Base-by-base conservation (phyloP, 2,888 invertebrate species). In the Odiellus spinosus region DNA sequence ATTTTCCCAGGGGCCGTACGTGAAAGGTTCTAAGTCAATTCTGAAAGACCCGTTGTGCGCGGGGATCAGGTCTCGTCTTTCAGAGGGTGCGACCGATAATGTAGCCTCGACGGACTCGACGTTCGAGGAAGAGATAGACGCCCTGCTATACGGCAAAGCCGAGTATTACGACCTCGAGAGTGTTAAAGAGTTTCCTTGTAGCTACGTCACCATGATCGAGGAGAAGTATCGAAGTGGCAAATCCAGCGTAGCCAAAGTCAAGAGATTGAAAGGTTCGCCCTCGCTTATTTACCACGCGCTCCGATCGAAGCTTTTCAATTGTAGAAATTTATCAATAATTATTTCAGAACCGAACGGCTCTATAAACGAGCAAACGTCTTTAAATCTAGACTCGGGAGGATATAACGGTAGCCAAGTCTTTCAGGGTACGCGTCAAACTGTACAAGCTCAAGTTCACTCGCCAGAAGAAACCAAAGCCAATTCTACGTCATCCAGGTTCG, bases 121-220 rank as follows among this genome's bases (percentile, higher is more conserved):
- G 6, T 48, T 59, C 12, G 60, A 61, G 45, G 58, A 58, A 40
- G 61, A 61, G 38, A 60, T 61, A 32, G 61, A 60, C 47, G 53
- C 55, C 1, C 53, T 61, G 18, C 50, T 62, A n/a, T 60, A 60
- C 45, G 61, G 60, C 8, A 47, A 53, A n/a, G 55, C 56, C 2
- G 54, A 56, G 35, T 53, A 49, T 26, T 51, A 51, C 17, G 52
- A 54, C 21, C 41, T 54, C 14, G 53, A 53, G 18, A 54, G 49
- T 26, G 53, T 52, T 15, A 49, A 54, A 33, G 53, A 55, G 12
- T 53, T 54, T 40, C 56, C 56, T 1, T 56, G 55, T 45, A 56
- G 55, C 41, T 58, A 58, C 47, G 58, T 57, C 3, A 56, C 55
- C 2, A 55, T 54, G 54, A 52, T 57, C 18, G 58, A 58, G 41